Evolutionary conservation across 2,888 invertebrate species (phyloP).

Genomic region (Aphidoletes aphidimyza): DNA sequence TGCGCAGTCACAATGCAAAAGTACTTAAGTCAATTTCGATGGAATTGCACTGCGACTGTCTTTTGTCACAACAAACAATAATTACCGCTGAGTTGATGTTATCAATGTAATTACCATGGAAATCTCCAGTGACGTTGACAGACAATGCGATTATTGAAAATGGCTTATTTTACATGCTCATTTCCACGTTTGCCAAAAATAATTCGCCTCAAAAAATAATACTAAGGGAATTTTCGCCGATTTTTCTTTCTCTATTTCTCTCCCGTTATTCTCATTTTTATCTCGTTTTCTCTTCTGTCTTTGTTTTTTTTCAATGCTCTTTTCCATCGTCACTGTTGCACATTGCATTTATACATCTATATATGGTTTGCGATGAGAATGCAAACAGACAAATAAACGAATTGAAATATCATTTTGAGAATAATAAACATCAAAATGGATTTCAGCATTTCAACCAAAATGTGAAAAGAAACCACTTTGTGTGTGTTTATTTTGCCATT

Average conservation of each 20-base stretch:
- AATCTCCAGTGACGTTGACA: constrained; percentile 16
- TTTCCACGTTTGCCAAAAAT: neutral
- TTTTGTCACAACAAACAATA: neutral
- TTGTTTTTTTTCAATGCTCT: too few relatives aligned
- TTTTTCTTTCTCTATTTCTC: neutral
- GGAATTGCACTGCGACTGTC: neutral
- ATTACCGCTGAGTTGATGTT: neutral
- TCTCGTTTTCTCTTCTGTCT: too few relatives aligned
- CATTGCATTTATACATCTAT: too few relatives aligned
- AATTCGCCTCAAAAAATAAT: neutral
- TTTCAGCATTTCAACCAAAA: too few relatives aligned
- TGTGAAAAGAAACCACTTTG: too few relatives aligned
- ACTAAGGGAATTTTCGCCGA: neutral
- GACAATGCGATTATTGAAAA: neutral
- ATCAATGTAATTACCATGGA: neutral
- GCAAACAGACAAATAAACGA: neutral
- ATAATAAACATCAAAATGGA: too few relatives aligned
- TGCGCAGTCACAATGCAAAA: neutral
- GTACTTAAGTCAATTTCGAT: neutral
- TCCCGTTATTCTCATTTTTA: neutral
- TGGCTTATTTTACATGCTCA: constrained; percentile 7
- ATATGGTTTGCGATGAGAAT: too few relatives aligned
- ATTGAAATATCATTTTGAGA: neutral
- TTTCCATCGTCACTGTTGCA: too few relatives aligned
- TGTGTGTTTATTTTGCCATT: too few relatives aligned